Percentiles rank a stretch among this genome's conserved stretches.
Conservation (phyloP, 2,113 vertebrate species). For the Lampris megalopsis region DNA sequence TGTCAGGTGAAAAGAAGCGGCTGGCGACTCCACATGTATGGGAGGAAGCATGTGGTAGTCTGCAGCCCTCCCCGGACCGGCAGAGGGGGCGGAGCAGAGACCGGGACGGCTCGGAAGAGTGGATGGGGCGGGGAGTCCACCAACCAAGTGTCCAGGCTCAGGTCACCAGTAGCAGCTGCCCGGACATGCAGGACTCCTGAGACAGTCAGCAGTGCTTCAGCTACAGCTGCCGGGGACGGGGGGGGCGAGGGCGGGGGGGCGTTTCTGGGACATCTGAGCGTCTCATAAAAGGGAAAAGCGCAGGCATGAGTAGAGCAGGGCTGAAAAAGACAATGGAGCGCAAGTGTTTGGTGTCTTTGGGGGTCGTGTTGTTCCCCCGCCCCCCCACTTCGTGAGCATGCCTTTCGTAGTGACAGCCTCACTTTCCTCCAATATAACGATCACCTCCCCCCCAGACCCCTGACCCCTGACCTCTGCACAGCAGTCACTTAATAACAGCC, state of each 20-base stretch:
- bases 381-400: background rate
- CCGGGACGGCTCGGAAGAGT: too few species aligned
- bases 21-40: too few species aligned
- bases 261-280: constrained; percentile 61
- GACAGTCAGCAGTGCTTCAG: constrained; percentile 61
- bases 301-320: constrained; percentile 25
- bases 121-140: background rate
- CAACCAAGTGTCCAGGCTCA: constrained; percentile 46
- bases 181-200: constrained; percentile 49
- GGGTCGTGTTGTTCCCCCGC: background rate
- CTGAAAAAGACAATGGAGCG: background rate
- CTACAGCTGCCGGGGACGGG: constrained; percentile 19
- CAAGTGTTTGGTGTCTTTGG: constrained; percentile 1
- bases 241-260: constrained; percentile 1
- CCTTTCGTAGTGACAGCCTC: background rate
- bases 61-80: too few species aligned
- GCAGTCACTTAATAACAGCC: background rate
- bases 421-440: background rate
- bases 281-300: constrained; percentile 3
- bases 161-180: constrained; percentile 56
- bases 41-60: too few species aligned
- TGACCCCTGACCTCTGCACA: background rate
- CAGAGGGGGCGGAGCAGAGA: too few species aligned
- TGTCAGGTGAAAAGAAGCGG: too few species aligned
- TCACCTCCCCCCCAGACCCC: background rate